These are phyloP conservation scores for Turdus rufiventris DNA, from an alignment of 2,113 vertebrate species.

Conservation along the genomic window DNA sequence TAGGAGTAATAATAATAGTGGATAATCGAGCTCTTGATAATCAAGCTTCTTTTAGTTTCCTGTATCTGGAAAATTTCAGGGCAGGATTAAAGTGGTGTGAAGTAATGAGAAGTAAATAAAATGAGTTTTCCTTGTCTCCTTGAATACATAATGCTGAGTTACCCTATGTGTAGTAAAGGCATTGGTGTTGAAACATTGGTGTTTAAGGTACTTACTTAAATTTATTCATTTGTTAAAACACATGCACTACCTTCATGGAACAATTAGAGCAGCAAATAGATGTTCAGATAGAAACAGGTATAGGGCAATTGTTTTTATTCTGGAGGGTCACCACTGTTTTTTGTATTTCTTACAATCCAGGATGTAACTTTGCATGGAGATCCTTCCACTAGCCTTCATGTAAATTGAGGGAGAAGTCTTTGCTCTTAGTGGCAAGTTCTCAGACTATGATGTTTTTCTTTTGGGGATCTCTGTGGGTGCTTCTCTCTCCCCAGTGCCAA, in stretches of 20 bases:
- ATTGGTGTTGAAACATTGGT: neutral
- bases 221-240: neutral
- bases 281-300: neutral
- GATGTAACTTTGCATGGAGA: neutral
- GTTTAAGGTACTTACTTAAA: neutral
- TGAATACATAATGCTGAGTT: neutral
- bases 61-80: neutral
- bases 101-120: neutral
- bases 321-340: neutral
- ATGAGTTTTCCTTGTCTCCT: neutral
- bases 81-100: neutral
- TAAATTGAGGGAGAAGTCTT: neutral
- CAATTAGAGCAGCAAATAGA: neutral
- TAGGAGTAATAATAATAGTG: neutral
- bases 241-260: neutral
- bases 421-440: neutral
- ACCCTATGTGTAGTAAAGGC: neutral
- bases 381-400: accelerated
- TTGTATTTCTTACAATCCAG: neutral
- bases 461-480: neutral
- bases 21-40: neutral
- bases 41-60: neutral
- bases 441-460: neutral
- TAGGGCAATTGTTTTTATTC: neutral
- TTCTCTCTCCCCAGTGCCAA: neutral